Conservation (phyloP, 2,888 invertebrate genomes). For the Formica aserva region DNA sequence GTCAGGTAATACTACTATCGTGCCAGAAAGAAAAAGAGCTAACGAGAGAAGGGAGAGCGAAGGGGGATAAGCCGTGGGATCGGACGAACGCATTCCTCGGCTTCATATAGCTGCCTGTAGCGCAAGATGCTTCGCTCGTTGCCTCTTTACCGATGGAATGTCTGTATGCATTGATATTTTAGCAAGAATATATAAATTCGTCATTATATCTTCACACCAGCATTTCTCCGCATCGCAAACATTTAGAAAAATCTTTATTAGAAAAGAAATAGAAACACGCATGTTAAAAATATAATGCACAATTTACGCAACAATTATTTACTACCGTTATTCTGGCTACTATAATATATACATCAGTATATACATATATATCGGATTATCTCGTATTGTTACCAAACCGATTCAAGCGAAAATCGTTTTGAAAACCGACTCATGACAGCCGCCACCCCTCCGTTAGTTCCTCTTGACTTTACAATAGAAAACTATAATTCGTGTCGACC, state of each 20-base stretch:
- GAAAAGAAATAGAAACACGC: slow-evolving; percentile 5
- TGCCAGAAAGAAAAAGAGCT: slow-evolving; percentile 67
- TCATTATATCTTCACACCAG: slow-evolving; percentile 25
- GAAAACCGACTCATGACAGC: background rate
- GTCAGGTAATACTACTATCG: slow-evolving; percentile 54
- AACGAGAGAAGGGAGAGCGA: slow-evolving; percentile 65
- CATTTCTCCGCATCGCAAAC: background rate
- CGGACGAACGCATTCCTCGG: slow-evolving; percentile 85
- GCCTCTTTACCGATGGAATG: slow-evolving; percentile 70
- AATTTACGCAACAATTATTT: background rate
- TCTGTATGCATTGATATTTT: slow-evolving; percentile 74
- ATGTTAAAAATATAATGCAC: background rate
- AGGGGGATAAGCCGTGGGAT: slow-evolving; percentile 84
- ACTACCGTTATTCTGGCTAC: background rate
- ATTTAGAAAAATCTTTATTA: background rate
- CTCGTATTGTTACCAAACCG: slow-evolving; percentile 32
- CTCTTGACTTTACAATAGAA: slow-evolving; percentile 65
- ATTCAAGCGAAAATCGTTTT: slow-evolving; percentile 20
- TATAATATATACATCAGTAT: background rate
- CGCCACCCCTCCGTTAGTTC: background rate
- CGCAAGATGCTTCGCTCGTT: slow-evolving; percentile 78
- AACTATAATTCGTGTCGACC: slow-evolving; percentile 66
- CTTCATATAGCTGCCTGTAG: slow-evolving; percentile 81
- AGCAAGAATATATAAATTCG: slow-evolving; percentile 55
- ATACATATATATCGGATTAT: background rate